These are phyloP conservation scores for Equus przewalskii DNA, from an alignment of 2,113 vertebrate species.

Conservation along the genomic window DNA sequence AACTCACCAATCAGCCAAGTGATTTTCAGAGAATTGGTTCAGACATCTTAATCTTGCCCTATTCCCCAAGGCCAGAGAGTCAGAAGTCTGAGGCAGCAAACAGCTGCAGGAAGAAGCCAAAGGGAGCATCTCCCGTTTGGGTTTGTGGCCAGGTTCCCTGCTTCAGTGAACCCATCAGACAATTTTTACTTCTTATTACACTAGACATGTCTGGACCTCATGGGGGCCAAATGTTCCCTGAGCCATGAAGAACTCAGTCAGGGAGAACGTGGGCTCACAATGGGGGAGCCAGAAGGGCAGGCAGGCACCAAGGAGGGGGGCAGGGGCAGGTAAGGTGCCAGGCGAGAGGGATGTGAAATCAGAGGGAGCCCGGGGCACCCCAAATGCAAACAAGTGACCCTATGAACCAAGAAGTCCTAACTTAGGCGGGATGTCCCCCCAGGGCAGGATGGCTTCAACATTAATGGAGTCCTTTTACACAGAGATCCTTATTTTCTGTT, in stretches of 20 bases:
- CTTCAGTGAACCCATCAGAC: neutral
- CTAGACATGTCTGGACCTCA: neutral
- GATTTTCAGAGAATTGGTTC: neutral
- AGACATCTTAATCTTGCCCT: neutral
- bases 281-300: fast-evolving
- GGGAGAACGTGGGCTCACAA: fast-evolving
- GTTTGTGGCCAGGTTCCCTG: fast-evolving
- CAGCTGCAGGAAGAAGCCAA: neutral
- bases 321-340: neutral
- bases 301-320: neutral
- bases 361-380: neutral
- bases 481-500: neutral
- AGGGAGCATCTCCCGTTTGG: neutral
- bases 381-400: neutral
- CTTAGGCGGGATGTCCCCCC: neutral
- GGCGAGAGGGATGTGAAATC: neutral
- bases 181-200: neutral
- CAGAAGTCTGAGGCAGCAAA: neutral
- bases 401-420: neutral
- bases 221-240: fast-evolving
- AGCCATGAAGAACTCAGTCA: neutral
- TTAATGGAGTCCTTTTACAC: neutral
- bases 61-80: neutral
- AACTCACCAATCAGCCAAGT: neutral
- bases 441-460: neutral